Evolutionary conservation across 2,797 vertebrate species (phyloP), one percentile per base, ranked within the genome.

Genomic region (Chiloscyllium punctatum): DNA sequence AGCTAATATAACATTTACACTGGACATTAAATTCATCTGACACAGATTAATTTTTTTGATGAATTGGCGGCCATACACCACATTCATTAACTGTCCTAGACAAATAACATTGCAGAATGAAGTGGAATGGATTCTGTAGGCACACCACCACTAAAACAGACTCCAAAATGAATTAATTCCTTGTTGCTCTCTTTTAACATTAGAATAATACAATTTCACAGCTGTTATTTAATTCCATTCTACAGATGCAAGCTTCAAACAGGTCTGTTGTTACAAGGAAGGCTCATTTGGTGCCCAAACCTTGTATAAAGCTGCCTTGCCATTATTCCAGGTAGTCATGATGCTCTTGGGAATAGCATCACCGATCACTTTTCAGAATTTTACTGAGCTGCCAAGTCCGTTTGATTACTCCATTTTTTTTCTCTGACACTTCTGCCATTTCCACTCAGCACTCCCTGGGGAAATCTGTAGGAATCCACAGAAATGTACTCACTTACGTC

Each of bases 91-190:
- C 33, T 91, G 62, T 91, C 37, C 62, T 23, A 9, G 66, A 30
- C 53, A 90, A 90, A 90, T 62, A 90, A 91, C 16, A 23, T n/a
- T n/a, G 57, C 88, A 90, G 88, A 91, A 68, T 37, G 33, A 66
- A 91, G 37, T 18, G 62, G 62, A 91, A 37, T 91, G 15, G 82
- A 48, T 84, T 42, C 48, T 33, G 37, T 62, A 68, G 16, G 62
- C 62, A 66, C 88, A n/a, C 88, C 1, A 42, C 37, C 82, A 84
- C 82, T 23, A 2, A 84, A 25, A 84, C 5, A 25, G 23, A 84
- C 82, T 84, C 82, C 42, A 84, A 37, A 18, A 15, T 37, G 77
- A 82, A 82, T 62, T 37, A 84, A 33, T 37, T 6, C 16, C 15
- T 42, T 84, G 79, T 18, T 48, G 4, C 82, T 48, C 5, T 84